Percentiles rank a stretch among this genome's conserved stretches.
phyloP scores from a whole-genome alignment of 2,113 vertebrate species.

The Neogale vison region DNA sequence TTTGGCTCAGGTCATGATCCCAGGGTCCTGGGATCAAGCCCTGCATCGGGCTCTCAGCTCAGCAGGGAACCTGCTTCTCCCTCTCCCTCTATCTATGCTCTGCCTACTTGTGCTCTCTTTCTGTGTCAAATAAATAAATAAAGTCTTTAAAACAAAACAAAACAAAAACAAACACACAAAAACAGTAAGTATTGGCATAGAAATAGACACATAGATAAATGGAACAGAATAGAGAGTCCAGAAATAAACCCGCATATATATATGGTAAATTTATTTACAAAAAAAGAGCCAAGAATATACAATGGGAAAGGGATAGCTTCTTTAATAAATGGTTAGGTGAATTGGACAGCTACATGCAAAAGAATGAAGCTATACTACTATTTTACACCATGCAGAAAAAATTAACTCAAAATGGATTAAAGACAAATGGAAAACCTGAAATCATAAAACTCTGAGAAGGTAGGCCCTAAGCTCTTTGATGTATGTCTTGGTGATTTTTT shows the following conservation, averaged over 20 bases:
- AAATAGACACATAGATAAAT: background rate
- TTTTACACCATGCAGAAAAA: background rate
- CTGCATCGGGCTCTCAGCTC: no score
- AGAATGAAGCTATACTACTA: background rate
- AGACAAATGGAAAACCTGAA: background rate
- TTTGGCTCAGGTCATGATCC: no score
- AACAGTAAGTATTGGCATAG: background rate
- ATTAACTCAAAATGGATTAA: background rate
- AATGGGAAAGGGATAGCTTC: background rate
- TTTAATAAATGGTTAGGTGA: background rate
- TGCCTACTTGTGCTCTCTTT: background rate
- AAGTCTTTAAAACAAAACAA: background rate
- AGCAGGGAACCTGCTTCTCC: no score
- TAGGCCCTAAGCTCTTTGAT: background rate
- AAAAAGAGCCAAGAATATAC: background rate
- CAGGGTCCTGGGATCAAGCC: no score
- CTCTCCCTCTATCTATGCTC: no score
- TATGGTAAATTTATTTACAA: background rate
- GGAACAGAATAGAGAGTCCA: background rate
- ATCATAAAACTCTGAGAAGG: background rate
- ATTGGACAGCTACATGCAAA: background rate
- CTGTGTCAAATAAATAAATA: background rate
- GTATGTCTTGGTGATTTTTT: background rate
- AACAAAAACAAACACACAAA: background rate
- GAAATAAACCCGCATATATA: background rate